Base-by-base conservation (phyloP, 2,797 vertebrate genomes). In the Lacerta agilis region DNA sequence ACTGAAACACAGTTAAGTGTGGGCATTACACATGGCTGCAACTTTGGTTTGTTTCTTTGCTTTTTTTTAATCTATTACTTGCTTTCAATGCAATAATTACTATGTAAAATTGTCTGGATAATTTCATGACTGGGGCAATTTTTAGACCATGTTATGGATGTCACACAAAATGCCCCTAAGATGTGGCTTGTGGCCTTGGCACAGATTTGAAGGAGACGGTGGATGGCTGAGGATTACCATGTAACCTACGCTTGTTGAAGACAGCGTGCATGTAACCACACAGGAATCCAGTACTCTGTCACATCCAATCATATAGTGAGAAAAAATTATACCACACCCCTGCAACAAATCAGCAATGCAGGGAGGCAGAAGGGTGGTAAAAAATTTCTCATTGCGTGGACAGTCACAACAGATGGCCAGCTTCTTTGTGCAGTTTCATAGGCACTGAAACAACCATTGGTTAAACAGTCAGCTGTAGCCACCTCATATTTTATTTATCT, bases 11-110 rank as follows among this genome's bases (percentile, higher is more conserved):
- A 41, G 18, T 0, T 0, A 41, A 91, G 72, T 8, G 10, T 49
- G 38, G 76, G 90, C 49, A 81, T 67, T 5, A 0, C 71, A 86
- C n/a, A 29, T 25, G 5, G 69, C 0, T 0, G 8, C 79, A 69
- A 49, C 55, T 5, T 0, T 55, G 43, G 58, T 77, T 55, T 55
- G 49, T 55, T 55, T 55, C 13, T 55, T 55, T 15, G 49, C 49
- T 55, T 23, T 20, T 5, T 64, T 33, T 33, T 1, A 23, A 64
- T 64, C 61, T 69, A 43, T 73, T 81, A 69, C 61, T 81, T 78
- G 25, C n/a, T 83, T 87, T 80, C 17, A 86, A 49, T 79, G 67
- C 33, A 69, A 43, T 58, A 75, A 49, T 43, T 84, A 49, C 38
- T 73, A 79, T 33, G 83, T 8, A 81, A 73, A 85, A 71, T 41